phyloP scores from a whole-genome alignment of 2,888 invertebrate species.

The Nomada flava region DNA sequence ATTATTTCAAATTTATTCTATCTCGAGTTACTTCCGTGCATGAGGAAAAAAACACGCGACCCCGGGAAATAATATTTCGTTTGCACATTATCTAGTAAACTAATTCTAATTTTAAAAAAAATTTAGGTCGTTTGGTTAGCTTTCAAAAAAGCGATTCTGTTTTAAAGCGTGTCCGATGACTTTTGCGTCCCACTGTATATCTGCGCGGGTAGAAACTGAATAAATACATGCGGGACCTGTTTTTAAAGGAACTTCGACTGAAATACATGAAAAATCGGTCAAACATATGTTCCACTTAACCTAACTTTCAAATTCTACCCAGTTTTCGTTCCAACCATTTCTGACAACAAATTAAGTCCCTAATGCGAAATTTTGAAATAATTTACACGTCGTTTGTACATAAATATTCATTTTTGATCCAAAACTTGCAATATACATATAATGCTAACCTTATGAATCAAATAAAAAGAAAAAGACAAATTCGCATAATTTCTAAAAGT shows the following conservation, averaged over 20 bases:
- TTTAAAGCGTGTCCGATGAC: too few species aligned
- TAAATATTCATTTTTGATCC: neutral
- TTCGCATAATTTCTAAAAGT: neutral
- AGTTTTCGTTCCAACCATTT: neutral
- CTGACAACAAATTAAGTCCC: neutral
- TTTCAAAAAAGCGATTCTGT: too few species aligned
- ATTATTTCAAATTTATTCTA: too few species aligned
- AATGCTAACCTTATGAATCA: neutral
- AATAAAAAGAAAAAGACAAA: neutral
- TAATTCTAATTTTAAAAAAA: too few species aligned
- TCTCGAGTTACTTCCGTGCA: too few species aligned
- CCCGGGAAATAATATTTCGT: too few species aligned
- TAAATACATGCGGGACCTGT: neutral
- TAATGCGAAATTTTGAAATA: neutral
- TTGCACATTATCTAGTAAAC: too few species aligned
- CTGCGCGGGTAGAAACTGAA: neutral
- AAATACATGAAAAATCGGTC: neutral
- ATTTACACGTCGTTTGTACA: too few species aligned
- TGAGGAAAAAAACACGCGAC: too few species aligned
- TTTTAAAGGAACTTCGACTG: neutral
- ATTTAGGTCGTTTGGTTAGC: too few species aligned
- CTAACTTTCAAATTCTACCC: neutral
- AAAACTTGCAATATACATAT: neutral
- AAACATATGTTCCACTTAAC: slow-evolving; percentile 36
- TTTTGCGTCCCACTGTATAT: neutral